Evolutionary conservation across 2,888 invertebrate species (phyloP), one percentile per base, ranked within the genome.

Genomic region (Autographa gamma): DNA sequence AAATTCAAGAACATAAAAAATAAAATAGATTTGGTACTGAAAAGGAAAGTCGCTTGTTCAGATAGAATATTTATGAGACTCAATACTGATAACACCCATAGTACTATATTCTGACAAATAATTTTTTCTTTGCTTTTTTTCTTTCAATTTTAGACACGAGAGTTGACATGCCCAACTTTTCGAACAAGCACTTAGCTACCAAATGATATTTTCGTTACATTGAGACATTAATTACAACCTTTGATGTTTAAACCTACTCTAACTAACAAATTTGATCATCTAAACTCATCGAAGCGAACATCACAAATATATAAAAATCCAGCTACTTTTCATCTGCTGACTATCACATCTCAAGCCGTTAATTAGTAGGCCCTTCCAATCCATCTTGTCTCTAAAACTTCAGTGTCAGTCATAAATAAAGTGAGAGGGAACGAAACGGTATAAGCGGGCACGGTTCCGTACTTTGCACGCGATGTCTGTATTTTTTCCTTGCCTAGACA

Each of bases 361-460:
- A 77, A 80, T 83, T 77, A 74, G 73, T 69, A 41, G 32, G 63
- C 69, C 69, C 69, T 77, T 58, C 43, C 58, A 65, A 79, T 81
- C 60, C 63, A 66, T 81, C 71, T 73, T 54, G 60, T 41, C 66
- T 59, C 66, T 6, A 8, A 56, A 25, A 25, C 19, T 56, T 56
- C 19, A 25, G 19, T 19, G 54, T 56, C 54, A 56, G 66, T 62
- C 71, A 80, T 63, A 71, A 79, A 76, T 71, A 75, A 63, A 4
- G n/a, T 16, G 4, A n/a, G 48, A n/a, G n/a, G 7, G 6, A n/a
- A 48, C 48, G 48, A 48, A 48, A n/a, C n/a, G n/a, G 7, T n/a
- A 6, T 48, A n/a, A 6, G n/a, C n/a, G 16, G 48, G 6, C 6
- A n/a, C 16, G 48, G 48, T 48, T 48, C 48, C 7, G 48, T 48